Evolutionary conservation across 2,888 invertebrate genomes (phyloP).

Genomic region (Crocallis elinguaria): DNA sequence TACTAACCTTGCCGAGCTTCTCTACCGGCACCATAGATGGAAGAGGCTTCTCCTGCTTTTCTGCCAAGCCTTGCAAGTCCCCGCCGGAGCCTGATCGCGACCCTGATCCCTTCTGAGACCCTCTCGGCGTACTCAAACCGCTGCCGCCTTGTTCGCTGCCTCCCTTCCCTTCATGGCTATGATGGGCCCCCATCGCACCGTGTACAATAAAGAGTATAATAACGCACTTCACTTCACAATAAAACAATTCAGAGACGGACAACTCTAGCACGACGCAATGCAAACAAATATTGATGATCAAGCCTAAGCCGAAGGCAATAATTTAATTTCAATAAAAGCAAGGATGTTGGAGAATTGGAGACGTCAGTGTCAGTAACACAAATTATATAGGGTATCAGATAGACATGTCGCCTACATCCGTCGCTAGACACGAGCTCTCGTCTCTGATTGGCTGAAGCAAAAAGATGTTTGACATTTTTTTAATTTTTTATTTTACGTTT

Average conservation of each 20-base stretch:
- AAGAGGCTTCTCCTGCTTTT: constrained; percentile 73
- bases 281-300: constrained; percentile 21
- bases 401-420: too few relatives aligned
- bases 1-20: constrained; percentile 88
- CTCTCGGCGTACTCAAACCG: constrained; percentile 71
- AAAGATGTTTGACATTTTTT: too few relatives aligned
- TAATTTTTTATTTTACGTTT: too few relatives aligned
- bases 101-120: constrained; percentile 73
- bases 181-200: constrained; percentile 67
- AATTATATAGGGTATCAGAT: too few relatives aligned
- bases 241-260: constrained; percentile 21
- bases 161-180: constrained; percentile 64
- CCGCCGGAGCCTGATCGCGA: constrained; percentile 87
- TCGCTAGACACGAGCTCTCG: too few relatives aligned
- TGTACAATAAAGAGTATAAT: neutral
- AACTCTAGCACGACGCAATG: constrained; percentile 19
- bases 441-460: too few relatives aligned
- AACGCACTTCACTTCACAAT: neutral
- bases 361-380: neutral
- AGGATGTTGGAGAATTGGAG: neutral
- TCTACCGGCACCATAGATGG: constrained; percentile 89
- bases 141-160: constrained; percentile 61
- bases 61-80: constrained; percentile 87
- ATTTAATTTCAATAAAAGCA: neutral
- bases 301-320: too few relatives aligned